Base-by-base conservation (phyloP, 2,888 invertebrate genomes). In the Meteorus colon region DNA sequence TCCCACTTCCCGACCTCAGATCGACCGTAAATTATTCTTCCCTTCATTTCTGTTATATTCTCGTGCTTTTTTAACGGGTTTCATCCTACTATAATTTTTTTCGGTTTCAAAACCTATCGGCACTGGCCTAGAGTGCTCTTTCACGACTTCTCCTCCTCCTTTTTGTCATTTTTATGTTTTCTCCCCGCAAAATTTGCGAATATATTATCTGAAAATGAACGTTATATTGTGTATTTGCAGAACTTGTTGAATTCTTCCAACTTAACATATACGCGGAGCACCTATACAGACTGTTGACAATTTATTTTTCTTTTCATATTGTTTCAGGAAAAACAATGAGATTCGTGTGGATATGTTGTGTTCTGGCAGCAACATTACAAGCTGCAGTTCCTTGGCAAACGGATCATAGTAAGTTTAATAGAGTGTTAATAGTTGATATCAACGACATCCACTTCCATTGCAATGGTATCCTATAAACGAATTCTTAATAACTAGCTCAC, bases 361-460 rank as follows among this genome's bases (percentile, higher is more conserved):
- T 85, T 31, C 79, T 87, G 60, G 84, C 84, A 55, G 77, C 86
- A 77, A 83, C 83, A 34, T 78, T 88, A 79, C 87, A 87, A 48
- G 84, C 83, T 24, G 84, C 86, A 51, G 84, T 85, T 59, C 84
- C 85, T 48, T 82, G 86, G 82, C 83, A 84, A 82, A 84, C 83
- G 75, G 85, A 86, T 80, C 86, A 84, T 76, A 83, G 79, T 80
- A 86, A 87, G 81, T 85, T 86, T 75, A 86, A 86, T 88, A 83
- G 80, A 82, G 83, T 85, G 83, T 81, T 78, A 65, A 74, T 80
- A 70, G 77, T 77, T 76, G 19, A 1, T 19, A 34, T 65, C 41
- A 41, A 5, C 41, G 41, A 41, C 41, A 41, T 41, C 41, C 41
- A 12, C 3, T 41, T 10, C n/a, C n/a, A n/a, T n/a, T n/a, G n/a